Evolutionary conservation across 1,140 invertebrate genomes (phyloP), one percentile per base, ranked within the genome.

Genomic region (Penaeus indicus): DNA sequence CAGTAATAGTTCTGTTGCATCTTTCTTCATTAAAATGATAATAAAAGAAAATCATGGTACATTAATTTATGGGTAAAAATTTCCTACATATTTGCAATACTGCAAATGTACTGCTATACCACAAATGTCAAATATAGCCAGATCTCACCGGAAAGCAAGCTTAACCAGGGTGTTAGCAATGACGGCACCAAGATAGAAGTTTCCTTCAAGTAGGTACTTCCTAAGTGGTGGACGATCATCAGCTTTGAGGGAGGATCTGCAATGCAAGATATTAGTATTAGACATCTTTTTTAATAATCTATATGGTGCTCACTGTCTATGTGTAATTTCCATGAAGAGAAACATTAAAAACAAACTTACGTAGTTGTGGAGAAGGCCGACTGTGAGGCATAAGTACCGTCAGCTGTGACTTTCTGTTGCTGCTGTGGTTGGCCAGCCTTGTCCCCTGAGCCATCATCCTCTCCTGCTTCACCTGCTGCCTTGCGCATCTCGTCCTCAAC

Each of bases 371-470:
- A 98, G 92, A 99, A 99, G 80, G 97, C 98, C 91, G 97, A 99
- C 93, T 99, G 99, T 7, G 98, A 97, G 60, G 98, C 99, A 93
- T 99, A 99, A 8, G 99, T 99, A 72, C 99, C 99, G 94, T 99
- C 99, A 47, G 97, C 98, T 63, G 98, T 99, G n/a, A 99, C 97
- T 61, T 90, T 90, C 77, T 89, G 90, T 91, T 80, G 85, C 84
- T 75, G 78, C 81, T 89, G 89, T 42, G 88, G 90, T 60, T 88
- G 92, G 78, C 27, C 67, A 63, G 86, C 91, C 86, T 90, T 91
- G 21, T 93, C 92, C 90, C 93, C 93, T 89, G 94, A 92, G n/a
- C 93, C 92, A 92, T 94, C 93, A 85, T 94, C 92, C 42, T 94
- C 94, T 87, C 95, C 94, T 91, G 94, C 94, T 90, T 94, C 94